Base-by-base conservation (phyloP, 2,797 vertebrate species). In the Lepus townsendii region DNA sequence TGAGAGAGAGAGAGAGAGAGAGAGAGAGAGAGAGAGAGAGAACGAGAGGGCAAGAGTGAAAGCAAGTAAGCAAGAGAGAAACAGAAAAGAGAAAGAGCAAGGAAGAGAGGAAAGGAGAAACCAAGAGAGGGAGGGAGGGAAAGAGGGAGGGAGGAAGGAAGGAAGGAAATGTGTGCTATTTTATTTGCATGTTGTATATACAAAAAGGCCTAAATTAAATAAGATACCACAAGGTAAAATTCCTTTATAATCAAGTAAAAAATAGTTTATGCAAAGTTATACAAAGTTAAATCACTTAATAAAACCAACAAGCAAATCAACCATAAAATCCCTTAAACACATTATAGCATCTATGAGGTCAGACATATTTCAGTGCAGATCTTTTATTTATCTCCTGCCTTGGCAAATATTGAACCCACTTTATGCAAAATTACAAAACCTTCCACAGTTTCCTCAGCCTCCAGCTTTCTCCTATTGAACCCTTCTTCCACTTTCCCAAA, bases 91-190 rank as follows among this genome's bases (percentile, higher is more conserved):
- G 26, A 7, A 11, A 27, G 17, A 52, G 0, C 5, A 22, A 35
- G 17, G 47, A 2, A 30, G 4, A 1, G 26, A 20, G 2, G 9
- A 5, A 12, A 12, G 11, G 10, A 35, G 5, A 32, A 60, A 12
- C 0, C 3, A 0, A 10, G 1, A 11, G 22, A 3, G 22, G 30
- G 16, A 5, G 2, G 7, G 1, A 8, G 8, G 14, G 0, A 14
- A 2, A 11, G 22, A 3, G 17, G 30, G 27, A 5, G 2, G 5
- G 1, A 17, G 4, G 1, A 22, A 7, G 5, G 26, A 19, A 0
- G 1, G 8, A 17, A 82, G 12, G 12, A 72, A 27, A 27, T 6
- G 0, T 24, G 12, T 22, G 54, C 30, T 83, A 35, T 71, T 66
- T 62, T 86, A 72, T 76, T 73, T 68, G 47, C 26, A 35, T 54